Conservation (phyloP, 2,888 invertebrate genomes). For the Stenurella melanura region DNA sequence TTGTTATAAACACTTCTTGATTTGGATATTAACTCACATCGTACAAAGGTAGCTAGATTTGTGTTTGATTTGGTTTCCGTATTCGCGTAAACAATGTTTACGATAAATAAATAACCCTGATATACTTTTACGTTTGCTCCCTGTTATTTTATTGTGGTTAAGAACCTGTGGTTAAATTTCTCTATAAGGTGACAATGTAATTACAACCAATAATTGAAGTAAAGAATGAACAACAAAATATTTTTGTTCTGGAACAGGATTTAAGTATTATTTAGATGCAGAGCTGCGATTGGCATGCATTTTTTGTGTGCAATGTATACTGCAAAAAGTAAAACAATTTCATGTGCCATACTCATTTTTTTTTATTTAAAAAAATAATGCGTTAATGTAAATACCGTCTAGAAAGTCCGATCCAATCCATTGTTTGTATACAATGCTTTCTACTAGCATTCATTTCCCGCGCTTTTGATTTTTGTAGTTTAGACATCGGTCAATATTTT, state of each 20-base stretch:
- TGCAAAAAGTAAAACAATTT: too few relatives aligned
- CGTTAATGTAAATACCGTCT: too few relatives aligned
- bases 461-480: not conserved
- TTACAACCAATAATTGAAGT: not conserved
- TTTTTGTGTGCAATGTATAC: too few relatives aligned
- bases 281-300: too few relatives aligned
- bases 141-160: not conserved
- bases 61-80: slow-evolving; percentile 11
- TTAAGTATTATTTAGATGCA: not conserved
- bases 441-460: not conserved
- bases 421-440: too few relatives aligned
- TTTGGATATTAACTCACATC: slow-evolving; percentile 31
- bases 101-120: not conserved
- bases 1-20: slow-evolving; percentile 32
- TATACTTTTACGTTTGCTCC: not conserved
- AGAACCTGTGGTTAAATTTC: not conserved
- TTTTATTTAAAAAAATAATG: too few relatives aligned
- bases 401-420: too few relatives aligned
- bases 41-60: slow-evolving; percentile 27
- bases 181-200: not conserved
- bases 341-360: too few relatives aligned
- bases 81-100: not conserved
- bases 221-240: not conserved
- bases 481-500: too few relatives aligned
- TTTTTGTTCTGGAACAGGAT: not conserved